Base-by-base conservation (phyloP, 1,140 invertebrate genomes). In the Tetragnatha versicolor region DNA sequence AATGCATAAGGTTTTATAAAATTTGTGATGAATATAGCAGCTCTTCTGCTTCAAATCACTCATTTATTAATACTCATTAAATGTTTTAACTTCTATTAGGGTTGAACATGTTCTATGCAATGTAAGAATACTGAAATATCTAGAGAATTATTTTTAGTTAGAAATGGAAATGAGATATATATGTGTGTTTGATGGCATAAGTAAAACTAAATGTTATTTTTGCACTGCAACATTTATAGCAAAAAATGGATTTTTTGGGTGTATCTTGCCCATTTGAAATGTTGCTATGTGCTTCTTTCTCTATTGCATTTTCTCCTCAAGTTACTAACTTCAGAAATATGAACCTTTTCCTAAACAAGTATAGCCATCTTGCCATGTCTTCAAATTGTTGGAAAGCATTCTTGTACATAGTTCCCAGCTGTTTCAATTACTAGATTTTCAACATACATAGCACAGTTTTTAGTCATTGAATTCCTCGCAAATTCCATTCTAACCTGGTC, bases 91-190 rank as follows among this genome's bases (percentile, higher is more conserved):
- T 66, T 27, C 49, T 49, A 25, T 47, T 47, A 69, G 66, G 53
- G 66, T 20, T 42, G 37, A 58, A 60, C 45, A 61, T 73, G 61
- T 72, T 72, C 70, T 73, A 73, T 61, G 70, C 70, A 73, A 61
- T 61, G 33, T 72, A 72, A 39, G 22, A 69, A 10, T 69, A 69
- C 14, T 72, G 51, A 72, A 55, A 58, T 72, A 53, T 72, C 35
- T 73, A 73, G 70, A 73, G 70, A 73, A 61, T 73, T 73, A 73
- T 73, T 73, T 73, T 73, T 73, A 73, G 70, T 73, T 73, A 73
- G 70, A 66, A 47, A 61, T 61, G 70, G 27, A 73, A 73, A 60
- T 55, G 53, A 68, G n/a, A n/a, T 73, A 39, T 73, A 27, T 73
- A 39, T 61, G 68, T 69, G 42, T 69, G 42, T 70, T 39, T 35